Evolutionary conservation across 2,797 vertebrate species (phyloP).

Genomic region (Nannoperca australis): DNA sequence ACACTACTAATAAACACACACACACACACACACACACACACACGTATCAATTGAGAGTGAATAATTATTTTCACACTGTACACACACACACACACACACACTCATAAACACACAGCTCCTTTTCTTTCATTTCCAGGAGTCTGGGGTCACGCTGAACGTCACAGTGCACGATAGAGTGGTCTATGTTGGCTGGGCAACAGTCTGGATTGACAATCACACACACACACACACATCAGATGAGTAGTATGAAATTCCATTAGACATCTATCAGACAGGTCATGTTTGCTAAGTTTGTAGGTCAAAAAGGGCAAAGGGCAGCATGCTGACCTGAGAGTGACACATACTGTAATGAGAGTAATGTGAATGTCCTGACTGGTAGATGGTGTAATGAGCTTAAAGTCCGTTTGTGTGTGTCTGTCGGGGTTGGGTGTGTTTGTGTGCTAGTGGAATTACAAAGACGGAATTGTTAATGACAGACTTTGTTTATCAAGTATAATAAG

Average conservation of each 20-base stretch:
- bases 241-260: constrained; percentile 1
- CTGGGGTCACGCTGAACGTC: neutral
- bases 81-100: constrained; percentile 1
- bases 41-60: neutral
- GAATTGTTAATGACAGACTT: neutral
- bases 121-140: constrained; percentile 8
- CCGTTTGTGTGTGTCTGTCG: neutral
- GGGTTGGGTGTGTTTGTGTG: neutral
- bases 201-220: neutral
- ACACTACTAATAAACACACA: constrained; percentile 5
- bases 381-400: constrained; percentile 10
- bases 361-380: constrained; percentile 19
- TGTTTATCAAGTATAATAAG: neutral
- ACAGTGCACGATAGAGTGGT: neutral
- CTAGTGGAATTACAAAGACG: neutral
- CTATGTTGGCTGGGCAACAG: neutral
- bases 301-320: constrained; percentile 10
- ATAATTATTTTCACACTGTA: neutral
- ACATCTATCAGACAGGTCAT: constrained; percentile 13
- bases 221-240: constrained; percentile 17
- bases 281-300: neutral
- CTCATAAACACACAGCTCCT: neutral
- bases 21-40: neutral
- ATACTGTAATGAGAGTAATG: constrained; percentile 29
- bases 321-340: neutral